These are phyloP conservation scores for Pampusana beccarii DNA, from an alignment of 2,113 vertebrate species.

Conservation along the genomic window DNA sequence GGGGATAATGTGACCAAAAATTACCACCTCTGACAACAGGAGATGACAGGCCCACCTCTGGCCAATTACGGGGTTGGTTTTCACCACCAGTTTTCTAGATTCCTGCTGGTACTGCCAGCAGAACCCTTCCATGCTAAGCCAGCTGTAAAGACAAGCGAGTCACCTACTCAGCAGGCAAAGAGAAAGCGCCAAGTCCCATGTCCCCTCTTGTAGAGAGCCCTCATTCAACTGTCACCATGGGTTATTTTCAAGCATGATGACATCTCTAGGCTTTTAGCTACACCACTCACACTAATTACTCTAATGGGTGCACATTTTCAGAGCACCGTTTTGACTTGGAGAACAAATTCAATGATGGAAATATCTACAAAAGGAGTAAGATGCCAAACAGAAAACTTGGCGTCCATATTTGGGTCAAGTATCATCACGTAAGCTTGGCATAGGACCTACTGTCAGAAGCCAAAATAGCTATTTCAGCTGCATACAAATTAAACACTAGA, in stretches of 20 bases:
- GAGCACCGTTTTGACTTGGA: background rate
- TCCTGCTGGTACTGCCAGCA: background rate
- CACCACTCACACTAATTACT: background rate
- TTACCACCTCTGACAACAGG: no score
- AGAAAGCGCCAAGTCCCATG: background rate
- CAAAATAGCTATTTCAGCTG: background rate
- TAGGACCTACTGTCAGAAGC: background rate
- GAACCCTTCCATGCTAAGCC: background rate
- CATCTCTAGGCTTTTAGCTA: background rate
- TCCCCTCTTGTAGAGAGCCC: background rate
- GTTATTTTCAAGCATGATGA: background rate
- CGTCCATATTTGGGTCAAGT: background rate
- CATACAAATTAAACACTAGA: background rate
- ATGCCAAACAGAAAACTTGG: background rate
- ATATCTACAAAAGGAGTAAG: background rate
- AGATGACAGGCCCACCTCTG: no score
- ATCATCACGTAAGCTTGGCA: fast-evolving
- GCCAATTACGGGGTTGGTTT: background rate
- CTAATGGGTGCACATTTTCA: background rate
- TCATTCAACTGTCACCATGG: fast-evolving
- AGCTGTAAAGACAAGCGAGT: no score
- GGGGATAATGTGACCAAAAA: no score
- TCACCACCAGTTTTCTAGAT: no score
- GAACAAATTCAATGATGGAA: background rate
- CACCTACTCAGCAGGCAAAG: background rate